Base-by-base conservation (phyloP, 2,113 vertebrate species). In the Amblyornis subalaris region DNA sequence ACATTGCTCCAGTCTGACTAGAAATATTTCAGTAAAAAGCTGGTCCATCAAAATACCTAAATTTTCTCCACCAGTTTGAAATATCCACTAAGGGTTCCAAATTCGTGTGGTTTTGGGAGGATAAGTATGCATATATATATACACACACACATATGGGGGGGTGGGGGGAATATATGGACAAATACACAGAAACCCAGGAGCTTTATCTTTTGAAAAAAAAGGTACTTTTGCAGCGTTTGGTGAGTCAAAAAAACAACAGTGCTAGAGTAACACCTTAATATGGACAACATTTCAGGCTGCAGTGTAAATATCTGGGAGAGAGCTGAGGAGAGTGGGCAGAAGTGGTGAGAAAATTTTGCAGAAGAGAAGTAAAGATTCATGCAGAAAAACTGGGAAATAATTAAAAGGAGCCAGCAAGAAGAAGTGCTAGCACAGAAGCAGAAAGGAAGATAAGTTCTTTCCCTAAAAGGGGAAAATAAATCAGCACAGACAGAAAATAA, bases 401-500 rank as follows among this genome's bases (percentile, higher is more conserved):
- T 92, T 93, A 86, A 91, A 96, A 82, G 24, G 5, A 75, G 31
- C 17, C 76, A 29, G 61, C 36, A 74, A 84, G 80, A 70, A 90
- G 61, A 76, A 89, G 28, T 66, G 38, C 12, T 84, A 94, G 50
- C 47, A 79, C 5, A 82, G 93, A 76, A 91, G 88, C 87, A 92
- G 88, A 91, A 93, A 89, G 53, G 60, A 88, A 96, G 82, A 91
- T 93, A 96, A 95, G 58, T 96, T 66, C 53, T 87, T 88, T 92
- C 94, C 45, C 77, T 91, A 88, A 93, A 93, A 85, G 47, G 28
- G n/a, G 65, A 40, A 94, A 94, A 96, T 91, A 93, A 93, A 96
- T 96, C 91, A 93, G 54, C 67, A 61, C 29, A 64, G 90, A 93
- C 71, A 91, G 86, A 89, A 96, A 97, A 93, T 89, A 91, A 93